Base-by-base conservation (phyloP, 2,888 invertebrate genomes). In the Stratiomys singularior region DNA sequence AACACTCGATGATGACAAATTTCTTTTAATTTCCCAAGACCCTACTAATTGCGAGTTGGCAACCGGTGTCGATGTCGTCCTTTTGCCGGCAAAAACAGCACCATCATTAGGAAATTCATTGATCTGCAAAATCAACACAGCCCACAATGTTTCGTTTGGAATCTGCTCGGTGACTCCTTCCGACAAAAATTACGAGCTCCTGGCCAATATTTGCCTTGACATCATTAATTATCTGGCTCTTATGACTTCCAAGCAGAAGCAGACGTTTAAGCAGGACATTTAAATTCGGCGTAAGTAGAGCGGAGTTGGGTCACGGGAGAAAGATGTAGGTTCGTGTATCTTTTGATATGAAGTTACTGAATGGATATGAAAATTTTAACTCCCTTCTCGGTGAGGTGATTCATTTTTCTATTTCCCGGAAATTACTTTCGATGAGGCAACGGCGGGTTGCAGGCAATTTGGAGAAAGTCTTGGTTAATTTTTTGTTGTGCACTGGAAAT, bases 121-220 rank as follows among this genome's bases (percentile, higher is more conserved):
- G 78, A 78, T 78, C 78, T 77, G 64, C 58, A 79, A 74, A 79
- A 77, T 79, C 79, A 79, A 79, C 77, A 79, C 58, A 30, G 27
- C 47, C 44, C 15, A 37, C 37, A 21, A 58, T 30, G 3, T 46
- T 60, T 44, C 27, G 15, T 21, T 28, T 15, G 27, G 37, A 2
- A 18, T 28, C 25, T 21, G 25, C 5, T 27, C 30, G 15, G 21
- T 25, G 46, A 47, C n/a, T 15, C 44, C 18, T 23, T n/a, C 4
- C 3, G 25, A 64, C 52, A 72, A 64, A 37, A 60, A 52, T 4
- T 60, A 27, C 47, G 21, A 76, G 27, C 63, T 47, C 46, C 28
- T 30, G 74, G 64, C 72, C 77, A 80, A 79, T 79, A 79, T 79
- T 79, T 79, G 79, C 79, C 78, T 79, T 79, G 67, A 52, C 77